These are phyloP conservation scores for Hippopotamyrus pictus DNA, from an alignment of 2,797 vertebrate species.

Conservation along the genomic window DNA sequence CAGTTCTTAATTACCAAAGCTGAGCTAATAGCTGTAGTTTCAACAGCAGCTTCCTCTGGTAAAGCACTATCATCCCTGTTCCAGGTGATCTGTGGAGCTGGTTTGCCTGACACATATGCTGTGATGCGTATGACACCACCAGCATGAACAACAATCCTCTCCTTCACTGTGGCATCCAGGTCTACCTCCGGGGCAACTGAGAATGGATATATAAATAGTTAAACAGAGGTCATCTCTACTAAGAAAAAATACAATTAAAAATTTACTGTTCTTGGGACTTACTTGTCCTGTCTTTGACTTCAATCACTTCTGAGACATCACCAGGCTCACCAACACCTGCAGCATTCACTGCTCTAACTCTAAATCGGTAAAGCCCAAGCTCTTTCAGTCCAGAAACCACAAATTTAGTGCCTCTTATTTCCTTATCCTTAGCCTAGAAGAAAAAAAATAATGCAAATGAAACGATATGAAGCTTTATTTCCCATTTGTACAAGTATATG, in stretches of 20 bases:
- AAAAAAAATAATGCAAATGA: not conserved
- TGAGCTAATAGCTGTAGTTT: slow-evolving; percentile 89
- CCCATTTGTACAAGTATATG: not conserved
- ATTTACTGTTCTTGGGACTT: slow-evolving; percentile 41
- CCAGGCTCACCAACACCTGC: slow-evolving; percentile 88
- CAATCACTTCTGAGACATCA: slow-evolving; percentile 83
- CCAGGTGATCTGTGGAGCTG: slow-evolving; percentile 82
- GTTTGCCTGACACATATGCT: slow-evolving; percentile 94
- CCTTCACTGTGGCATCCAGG: slow-evolving; percentile 87
- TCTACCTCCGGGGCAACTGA: slow-evolving; percentile 89
- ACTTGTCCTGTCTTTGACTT: slow-evolving; percentile 92
- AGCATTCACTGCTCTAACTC: slow-evolving; percentile 87
- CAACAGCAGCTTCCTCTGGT: slow-evolving; percentile 83
- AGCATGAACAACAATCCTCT: slow-evolving; percentile 94
- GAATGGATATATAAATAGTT: slow-evolving; percentile 5
- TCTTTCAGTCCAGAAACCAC: slow-evolving; percentile 85
- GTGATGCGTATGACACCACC: slow-evolving; percentile 93
- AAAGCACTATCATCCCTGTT: slow-evolving; percentile 76
- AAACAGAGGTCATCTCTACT: not conserved
- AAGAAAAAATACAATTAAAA: slow-evolving; percentile 8
- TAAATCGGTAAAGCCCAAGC: slow-evolving; percentile 82
- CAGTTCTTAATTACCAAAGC: slow-evolving; percentile 92
- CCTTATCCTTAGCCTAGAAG: slow-evolving; percentile 87
- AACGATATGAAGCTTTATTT: not conserved
- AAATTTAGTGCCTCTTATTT: slow-evolving; percentile 93